Conservation (phyloP, 1,140 invertebrate species). For the Drosophila truncata region DNA sequence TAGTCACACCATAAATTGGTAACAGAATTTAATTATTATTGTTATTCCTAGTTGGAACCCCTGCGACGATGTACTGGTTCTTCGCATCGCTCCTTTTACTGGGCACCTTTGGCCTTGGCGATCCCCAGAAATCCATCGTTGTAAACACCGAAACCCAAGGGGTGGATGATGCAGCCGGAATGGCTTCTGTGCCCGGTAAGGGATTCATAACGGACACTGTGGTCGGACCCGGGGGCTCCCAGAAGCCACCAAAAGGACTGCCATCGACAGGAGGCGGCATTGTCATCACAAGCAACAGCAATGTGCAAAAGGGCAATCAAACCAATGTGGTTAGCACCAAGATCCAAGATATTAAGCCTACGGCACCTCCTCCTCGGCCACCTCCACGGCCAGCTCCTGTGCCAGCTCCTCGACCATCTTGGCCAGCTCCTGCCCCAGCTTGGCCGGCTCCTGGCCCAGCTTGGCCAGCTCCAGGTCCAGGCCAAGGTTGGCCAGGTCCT, state of each 20-base stretch:
- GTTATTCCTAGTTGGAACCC: neutral
- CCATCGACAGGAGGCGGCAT: neutral
- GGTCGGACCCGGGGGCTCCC: neutral
- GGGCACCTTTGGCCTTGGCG: neutral
- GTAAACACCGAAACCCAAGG: neutral
- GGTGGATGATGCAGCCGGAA: neutral
- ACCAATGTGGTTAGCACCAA: neutral
- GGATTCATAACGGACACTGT: neutral
- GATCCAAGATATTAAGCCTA: neutral
- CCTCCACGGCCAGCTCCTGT: neutral
- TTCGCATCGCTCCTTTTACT: neutral
- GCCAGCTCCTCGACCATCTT: neutral
- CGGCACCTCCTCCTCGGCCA: neutral
- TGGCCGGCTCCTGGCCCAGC: no score
- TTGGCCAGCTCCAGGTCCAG: no score
- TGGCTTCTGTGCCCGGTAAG: neutral
- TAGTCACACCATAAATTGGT: neutral
- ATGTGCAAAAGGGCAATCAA: neutral
- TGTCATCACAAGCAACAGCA: neutral
- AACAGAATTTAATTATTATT: neutral
- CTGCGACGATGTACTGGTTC: neutral
- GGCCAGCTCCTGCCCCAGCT: no score
- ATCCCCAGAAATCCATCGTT: accelerated
- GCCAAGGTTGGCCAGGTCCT: neutral
- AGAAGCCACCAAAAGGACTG: neutral